Evolutionary conservation across 2,888 invertebrate species (phyloP).

Genomic region (Furcula furcula): DNA sequence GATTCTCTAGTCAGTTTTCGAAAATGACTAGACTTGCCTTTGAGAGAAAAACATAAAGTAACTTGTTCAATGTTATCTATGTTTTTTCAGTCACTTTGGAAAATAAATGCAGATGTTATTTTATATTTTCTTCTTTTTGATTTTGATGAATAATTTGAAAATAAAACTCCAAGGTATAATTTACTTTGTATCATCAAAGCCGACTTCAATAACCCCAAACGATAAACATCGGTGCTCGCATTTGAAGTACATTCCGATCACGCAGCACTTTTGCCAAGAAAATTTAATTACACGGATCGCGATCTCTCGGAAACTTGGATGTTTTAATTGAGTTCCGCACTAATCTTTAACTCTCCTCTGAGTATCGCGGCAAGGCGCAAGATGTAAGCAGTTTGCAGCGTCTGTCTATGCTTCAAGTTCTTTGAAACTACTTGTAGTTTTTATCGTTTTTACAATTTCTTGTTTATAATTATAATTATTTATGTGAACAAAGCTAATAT

Average conservation of each 20-base stretch:
- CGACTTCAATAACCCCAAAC: constrained; percentile 19
- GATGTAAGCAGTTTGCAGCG: constrained; percentile 15
- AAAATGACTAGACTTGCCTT: constrained; percentile 8
- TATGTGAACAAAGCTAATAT: no score
- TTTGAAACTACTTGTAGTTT: constrained; percentile 14
- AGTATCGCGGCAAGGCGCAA: constrained; percentile 26
- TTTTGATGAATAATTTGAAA: not conserved
- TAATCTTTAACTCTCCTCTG: constrained; percentile 62
- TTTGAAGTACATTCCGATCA: constrained; percentile 52
- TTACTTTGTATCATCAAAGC: not conserved
- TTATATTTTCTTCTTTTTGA: not conserved
- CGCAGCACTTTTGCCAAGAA: constrained; percentile 60
- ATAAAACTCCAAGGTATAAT: not conserved
- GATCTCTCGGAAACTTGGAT: constrained; percentile 59
- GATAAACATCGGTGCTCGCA: constrained; percentile 26
- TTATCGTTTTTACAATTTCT: not conserved
- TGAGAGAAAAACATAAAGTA: constrained; percentile 5
- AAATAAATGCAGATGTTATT: not conserved
- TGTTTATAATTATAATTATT: constrained; percentile 9
- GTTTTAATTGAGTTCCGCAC: constrained; percentile 70
- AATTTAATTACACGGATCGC: constrained; percentile 74
- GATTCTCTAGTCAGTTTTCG: constrained; percentile 19
- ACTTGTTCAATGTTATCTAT: not conserved
- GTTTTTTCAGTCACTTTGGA: not conserved
- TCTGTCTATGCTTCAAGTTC: constrained; percentile 9